A percentile compares a stretch with the other conserved stretches of the same genome.
Evolutionary conservation across 2,113 vertebrate species (phyloP).

Genomic region (Tetrax tetrax): DNA sequence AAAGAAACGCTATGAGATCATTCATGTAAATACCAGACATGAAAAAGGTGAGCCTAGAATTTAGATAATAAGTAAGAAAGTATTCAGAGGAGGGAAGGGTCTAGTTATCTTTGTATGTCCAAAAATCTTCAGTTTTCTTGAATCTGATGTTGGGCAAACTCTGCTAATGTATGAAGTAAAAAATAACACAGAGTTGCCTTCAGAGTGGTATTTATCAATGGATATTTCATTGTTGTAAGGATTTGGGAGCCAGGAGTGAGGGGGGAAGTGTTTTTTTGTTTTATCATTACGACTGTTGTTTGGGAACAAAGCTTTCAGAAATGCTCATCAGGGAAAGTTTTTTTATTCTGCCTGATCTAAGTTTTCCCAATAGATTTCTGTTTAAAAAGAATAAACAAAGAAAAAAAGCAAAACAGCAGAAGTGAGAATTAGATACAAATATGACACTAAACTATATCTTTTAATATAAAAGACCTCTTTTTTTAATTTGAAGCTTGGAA

Average conservation of each 20-base stretch:
- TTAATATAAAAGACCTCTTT: constrained; percentile 66
- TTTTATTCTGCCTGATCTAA: constrained; percentile 42
- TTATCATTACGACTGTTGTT: background rate
- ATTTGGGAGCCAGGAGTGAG: background rate
- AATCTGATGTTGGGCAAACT: background rate
- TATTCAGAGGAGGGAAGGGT: background rate
- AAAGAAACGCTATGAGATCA: background rate
- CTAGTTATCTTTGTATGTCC: background rate
- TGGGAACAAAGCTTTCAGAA: constrained; percentile 56
- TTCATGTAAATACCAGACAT: background rate
- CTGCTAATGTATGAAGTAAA: background rate
- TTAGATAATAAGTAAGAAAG: background rate
- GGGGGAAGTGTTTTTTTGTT: background rate
- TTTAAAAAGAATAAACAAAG: constrained; percentile 22
- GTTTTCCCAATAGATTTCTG: constrained; percentile 28
- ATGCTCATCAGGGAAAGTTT: constrained; percentile 24
- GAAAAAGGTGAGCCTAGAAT: background rate
- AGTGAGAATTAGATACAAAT: constrained; percentile 50
- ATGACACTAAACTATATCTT: constrained; percentile 62
- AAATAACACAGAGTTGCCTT: background rate
- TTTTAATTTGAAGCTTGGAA: constrained; percentile 77
- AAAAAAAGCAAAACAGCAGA: background rate
- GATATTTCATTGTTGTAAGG: background rate
- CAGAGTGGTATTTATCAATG: background rate
- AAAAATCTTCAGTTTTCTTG: background rate